A percentile compares a stretch with the other conserved stretches of the same genome.
Conservation (phyloP, 2,888 invertebrate genomes). For the Ceraclea dissimilis region DNA sequence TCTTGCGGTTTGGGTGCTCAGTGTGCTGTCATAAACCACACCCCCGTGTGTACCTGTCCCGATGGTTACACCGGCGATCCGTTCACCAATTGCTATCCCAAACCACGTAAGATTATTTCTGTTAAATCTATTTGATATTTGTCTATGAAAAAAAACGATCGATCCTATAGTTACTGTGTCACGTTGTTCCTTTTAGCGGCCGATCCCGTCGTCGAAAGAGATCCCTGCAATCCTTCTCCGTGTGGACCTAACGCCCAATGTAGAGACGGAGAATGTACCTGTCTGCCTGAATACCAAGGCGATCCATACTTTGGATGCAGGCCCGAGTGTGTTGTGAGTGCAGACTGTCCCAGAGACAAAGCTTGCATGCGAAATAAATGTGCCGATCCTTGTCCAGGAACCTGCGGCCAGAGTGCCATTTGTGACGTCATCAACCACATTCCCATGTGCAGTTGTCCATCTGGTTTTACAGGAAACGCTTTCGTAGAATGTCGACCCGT, state of each 20-base stretch:
- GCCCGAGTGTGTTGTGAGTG: slow-evolving; percentile 65
- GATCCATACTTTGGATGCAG: slow-evolving; percentile 71
- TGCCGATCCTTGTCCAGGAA: slow-evolving; percentile 57
- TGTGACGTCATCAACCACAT: slow-evolving; percentile 75
- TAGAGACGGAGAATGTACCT: slow-evolving; percentile 59
- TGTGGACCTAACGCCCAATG: slow-evolving; percentile 71
- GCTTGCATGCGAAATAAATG: slow-evolving; percentile 68
- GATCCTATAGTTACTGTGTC: too few species aligned
- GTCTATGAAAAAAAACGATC: too few species aligned
- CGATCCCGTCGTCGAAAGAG: slow-evolving; percentile 31
- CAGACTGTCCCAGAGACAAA: slow-evolving; percentile 62
- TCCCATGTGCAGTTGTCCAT: slow-evolving; percentile 66
- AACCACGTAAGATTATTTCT: slow-evolving; percentile 28
- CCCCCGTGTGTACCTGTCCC: slow-evolving; percentile 55
- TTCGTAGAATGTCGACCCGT: slow-evolving; percentile 54
- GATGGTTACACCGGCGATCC: slow-evolving; percentile 55
- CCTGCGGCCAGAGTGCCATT: slow-evolving; percentile 62
- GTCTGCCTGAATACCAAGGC: slow-evolving; percentile 65
- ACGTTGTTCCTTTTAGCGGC: slow-evolving; percentile 33
- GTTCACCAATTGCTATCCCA: slow-evolving; percentile 42
- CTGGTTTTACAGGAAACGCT: slow-evolving; percentile 68
- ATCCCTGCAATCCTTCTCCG: slow-evolving; percentile 61
- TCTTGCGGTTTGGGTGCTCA: slow-evolving; percentile 54
- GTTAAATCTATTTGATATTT: background rate
- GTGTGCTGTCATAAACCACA: slow-evolving; percentile 54